Percentiles rank a stretch among this genome's conserved stretches.
Conservation (phyloP, 2,888 invertebrate genomes). For the Andrena dorsata region DNA sequence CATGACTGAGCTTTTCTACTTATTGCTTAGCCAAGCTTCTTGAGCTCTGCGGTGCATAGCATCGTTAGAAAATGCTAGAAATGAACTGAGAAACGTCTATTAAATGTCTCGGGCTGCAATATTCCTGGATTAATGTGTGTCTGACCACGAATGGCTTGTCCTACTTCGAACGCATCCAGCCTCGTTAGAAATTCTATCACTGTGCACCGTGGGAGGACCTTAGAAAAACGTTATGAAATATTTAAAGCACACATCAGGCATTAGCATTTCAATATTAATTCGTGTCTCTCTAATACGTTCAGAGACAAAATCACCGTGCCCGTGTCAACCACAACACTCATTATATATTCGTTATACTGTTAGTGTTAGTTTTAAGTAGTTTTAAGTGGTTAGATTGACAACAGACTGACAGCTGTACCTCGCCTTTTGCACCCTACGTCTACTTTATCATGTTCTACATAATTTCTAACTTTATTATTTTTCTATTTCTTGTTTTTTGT, state of each 20-base stretch:
- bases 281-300: too few species aligned
- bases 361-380: too few species aligned
- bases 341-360: too few species aligned
- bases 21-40: neutral
- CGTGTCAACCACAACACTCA: too few species aligned
- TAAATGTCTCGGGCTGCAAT: neutral
- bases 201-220: neutral
- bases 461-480: too few species aligned
- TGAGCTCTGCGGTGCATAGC: slow-evolving; percentile 1
- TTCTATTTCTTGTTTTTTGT: too few species aligned
- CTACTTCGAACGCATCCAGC: slow-evolving; percentile 15
- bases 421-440: too few species aligned
- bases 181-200: neutral
- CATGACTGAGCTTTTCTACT: slow-evolving; percentile 22
- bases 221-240: neutral
- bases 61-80: slow-evolving; percentile 33
- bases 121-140: slow-evolving; percentile 13
- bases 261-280: too few species aligned
- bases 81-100: neutral
- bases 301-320: too few species aligned
- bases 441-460: too few species aligned
- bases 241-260: neutral
- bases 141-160: slow-evolving; percentile 31
- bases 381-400: too few species aligned
- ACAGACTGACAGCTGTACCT: too few species aligned